These are phyloP conservation scores for Diacarnus erythraeanus DNA, from an alignment of 37 sponge, comb jelly and placozoan genomes.

Conservation along the genomic window DNA sequence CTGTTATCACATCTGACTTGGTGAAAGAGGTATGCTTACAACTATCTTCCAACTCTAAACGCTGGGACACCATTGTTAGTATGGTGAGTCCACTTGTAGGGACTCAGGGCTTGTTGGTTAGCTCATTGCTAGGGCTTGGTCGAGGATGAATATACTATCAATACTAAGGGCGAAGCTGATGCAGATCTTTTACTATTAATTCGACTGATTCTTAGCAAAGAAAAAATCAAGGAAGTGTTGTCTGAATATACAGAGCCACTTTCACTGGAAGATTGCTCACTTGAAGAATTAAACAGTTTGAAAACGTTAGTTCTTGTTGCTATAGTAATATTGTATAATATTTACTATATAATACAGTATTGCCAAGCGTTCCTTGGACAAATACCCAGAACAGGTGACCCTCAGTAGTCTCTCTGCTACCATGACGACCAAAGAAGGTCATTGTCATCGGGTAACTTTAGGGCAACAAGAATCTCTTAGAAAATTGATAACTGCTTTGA, in stretches of 20 bases:
- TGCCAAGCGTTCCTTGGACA: not conserved
- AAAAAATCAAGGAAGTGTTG: not conserved
- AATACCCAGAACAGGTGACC: constrained; percentile 7
- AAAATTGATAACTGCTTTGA: not conserved
- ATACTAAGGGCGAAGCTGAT: constrained; percentile 15
- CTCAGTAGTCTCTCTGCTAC: not conserved
- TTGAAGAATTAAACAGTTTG: not conserved
- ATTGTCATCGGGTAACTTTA: constrained; percentile 9
- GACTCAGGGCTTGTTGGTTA: too few species aligned
- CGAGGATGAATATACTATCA: constrained; percentile 19
- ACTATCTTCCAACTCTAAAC: not conserved
- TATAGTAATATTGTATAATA: not conserved
- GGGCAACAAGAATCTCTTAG: constrained; percentile 51
- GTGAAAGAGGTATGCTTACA: not conserved
- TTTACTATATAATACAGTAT: not conserved
- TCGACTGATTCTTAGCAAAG: not conserved
- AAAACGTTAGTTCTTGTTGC: not conserved
- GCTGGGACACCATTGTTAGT: too few species aligned
- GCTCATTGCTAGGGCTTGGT: constrained; percentile 5
- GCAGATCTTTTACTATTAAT: not conserved
- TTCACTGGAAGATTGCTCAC: constrained; percentile 3
- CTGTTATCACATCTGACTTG: not conserved
- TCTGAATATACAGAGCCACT: not conserved
- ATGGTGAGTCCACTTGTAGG: too few species aligned
- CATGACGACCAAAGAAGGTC: not conserved